Conservation (phyloP, 2,113 vertebrate genomes). For the Bolborhynchus lineola region DNA sequence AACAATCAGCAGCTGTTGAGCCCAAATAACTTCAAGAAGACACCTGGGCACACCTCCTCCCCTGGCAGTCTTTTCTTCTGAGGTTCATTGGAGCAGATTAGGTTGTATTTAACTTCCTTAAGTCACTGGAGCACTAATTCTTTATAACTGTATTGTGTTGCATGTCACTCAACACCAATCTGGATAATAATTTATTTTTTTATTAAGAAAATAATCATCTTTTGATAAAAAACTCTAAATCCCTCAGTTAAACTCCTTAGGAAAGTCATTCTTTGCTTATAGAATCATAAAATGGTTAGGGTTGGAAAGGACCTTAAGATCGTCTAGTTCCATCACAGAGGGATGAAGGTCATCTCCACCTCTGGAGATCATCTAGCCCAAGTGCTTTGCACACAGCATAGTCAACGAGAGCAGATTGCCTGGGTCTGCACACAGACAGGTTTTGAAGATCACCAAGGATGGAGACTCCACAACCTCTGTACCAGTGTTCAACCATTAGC, state of each 20-base stretch:
- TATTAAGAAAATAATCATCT: not conserved
- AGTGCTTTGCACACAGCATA: not conserved
- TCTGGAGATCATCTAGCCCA: not conserved
- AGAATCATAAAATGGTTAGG: not conserved
- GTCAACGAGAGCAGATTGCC: not conserved
- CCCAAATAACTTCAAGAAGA: not conserved
- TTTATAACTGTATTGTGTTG: not conserved
- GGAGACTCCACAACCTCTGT: not conserved
- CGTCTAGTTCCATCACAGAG: not conserved
- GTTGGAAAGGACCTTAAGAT: not conserved
- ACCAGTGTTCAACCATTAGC: not conserved
- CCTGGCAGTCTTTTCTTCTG: not conserved
- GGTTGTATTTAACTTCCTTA: not conserved
- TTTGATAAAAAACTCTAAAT: not conserved
- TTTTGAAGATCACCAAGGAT: not conserved
- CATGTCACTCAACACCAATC: not conserved
- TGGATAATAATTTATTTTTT: not conserved
- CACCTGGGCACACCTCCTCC: not conserved
- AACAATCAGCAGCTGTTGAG: not conserved
- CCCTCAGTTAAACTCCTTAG: not conserved
- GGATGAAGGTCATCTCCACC: not conserved
- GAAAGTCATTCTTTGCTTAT: not conserved
- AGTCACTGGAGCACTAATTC: not conserved
- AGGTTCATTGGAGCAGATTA: not conserved
- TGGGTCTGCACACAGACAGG: not conserved